Evolutionary conservation across 2,797 vertebrate genomes (phyloP), one percentile per base, ranked within the genome.

Genomic region (Aldrovandia affinis): DNA sequence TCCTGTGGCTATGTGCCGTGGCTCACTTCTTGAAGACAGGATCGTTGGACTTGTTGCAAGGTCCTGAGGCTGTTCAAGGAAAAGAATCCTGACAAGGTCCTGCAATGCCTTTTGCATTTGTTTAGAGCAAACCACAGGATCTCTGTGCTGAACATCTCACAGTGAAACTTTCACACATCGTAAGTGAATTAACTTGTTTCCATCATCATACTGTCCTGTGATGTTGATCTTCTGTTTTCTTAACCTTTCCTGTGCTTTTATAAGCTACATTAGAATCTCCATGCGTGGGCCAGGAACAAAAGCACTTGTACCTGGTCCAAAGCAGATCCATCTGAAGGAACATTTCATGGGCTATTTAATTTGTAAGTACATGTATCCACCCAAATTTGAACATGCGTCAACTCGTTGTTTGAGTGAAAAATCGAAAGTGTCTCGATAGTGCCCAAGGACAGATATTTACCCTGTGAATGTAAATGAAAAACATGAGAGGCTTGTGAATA

Each of bases 401-500:
- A 63, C n/a, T 30, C 33, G 12, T 65, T 65, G 28, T 65, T 65
- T 2, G 28, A 65, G 61, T 65, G 61, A 30, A 65, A 65, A 30
- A 30, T 65, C 28, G 10, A 10, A 10, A 28, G 18, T 22, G 15
- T 59, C 18, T 59, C 25, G 9, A 59, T 25, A 25, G 14, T 59
- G 57, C n/a, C 14, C 59, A 63, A n/a, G 61, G n/a, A 14, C 14
- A 28, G 61, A 65, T 65, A 30, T 18, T 54, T n/a, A 28, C 33
- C 28, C n/a, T 65, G n/a, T 30, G 25, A 30, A 9, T 65, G 61
- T 33, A 30, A 65, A 65, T 65, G n/a, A n/a, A 30, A 65, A 65
- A 65, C 28, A 9, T 65, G 75, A 55, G 78, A 83, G 86, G 77
- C 80, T 44, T 70, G 70, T 68, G 25, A 20, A 70, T 1, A n/a